Evolutionary conservation across 2,888 invertebrate genomes (phyloP).

Genomic region (Tetanocera ferruginea): DNA sequence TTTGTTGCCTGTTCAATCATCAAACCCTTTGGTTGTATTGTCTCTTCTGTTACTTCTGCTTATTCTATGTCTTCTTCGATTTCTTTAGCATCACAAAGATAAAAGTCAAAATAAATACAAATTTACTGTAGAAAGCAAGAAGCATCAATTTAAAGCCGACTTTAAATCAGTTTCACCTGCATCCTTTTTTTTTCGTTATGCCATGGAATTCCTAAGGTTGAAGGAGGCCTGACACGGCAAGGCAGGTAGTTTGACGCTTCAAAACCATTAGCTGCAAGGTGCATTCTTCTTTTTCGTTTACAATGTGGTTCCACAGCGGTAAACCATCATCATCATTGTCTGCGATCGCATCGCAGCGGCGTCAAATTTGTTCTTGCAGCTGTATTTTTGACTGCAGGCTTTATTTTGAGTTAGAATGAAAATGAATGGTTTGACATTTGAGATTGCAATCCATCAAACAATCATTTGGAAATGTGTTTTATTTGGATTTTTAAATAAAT

Average conservation of each 20-base stretch:
- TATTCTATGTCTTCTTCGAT: neutral
- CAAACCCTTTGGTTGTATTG: neutral
- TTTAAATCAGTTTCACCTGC: conserved; percentile 36
- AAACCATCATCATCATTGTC: conserved; percentile 52
- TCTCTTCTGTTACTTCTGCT: neutral
- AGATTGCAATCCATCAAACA: conserved; percentile 54
- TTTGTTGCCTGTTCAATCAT: conserved; percentile 14
- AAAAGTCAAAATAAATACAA: conserved; percentile 26
- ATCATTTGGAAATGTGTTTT: neutral
- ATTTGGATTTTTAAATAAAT: conserved; percentile 57
- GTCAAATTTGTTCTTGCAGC: conserved; percentile 64
- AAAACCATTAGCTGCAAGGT: conserved; percentile 67
- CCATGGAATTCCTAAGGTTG: neutral
- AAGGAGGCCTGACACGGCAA: neutral
- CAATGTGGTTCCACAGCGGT: conserved; percentile 27
- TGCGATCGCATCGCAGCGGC: conserved; percentile 54
- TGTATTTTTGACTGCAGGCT: conserved; percentile 54
- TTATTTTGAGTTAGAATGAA: conserved; percentile 39
- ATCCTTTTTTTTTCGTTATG: conserved; percentile 13
- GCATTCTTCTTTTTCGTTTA: conserved; percentile 56
- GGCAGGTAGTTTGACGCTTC: conserved; percentile 53
- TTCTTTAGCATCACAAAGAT: neutral
- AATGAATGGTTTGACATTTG: conserved; percentile 12
- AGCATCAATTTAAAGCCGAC: conserved; percentile 5
- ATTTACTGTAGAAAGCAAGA: neutral